Evolutionary conservation across 2,797 vertebrate species (phyloP), one percentile per base, ranked within the genome.

Genomic region (Rhabdomys pumilio): DNA sequence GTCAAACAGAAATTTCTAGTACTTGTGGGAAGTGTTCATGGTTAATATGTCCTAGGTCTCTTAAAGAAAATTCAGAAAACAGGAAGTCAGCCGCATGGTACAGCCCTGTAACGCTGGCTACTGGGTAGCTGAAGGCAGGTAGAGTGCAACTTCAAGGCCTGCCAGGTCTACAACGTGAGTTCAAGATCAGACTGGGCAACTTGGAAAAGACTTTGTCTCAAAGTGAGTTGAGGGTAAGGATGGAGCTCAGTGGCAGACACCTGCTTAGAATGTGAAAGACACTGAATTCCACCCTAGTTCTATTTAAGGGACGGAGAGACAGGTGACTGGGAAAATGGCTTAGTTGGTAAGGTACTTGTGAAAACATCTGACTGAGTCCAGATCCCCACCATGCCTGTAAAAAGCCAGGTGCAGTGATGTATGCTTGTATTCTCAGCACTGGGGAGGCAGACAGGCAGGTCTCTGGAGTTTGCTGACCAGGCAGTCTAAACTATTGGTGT

Each of bases 1-100:
- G 31, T n/a, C 12, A 90, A 76, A 87, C 7, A 89, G 80, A 93
- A 89, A 92, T 69, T 59, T 69, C 59, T 59, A 44, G 57, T 38
- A 53, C 26, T 69, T 34, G 15, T 17, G 9, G 38, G 14, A 41
- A 84, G 47, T 14, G 38, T 8, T 57, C 15, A 29, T 20, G 29
- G 0, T 65, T 76, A 75, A 19, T 1, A 19, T 67, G 22, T 24
- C 44, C 24, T 53, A n/a, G 22, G 75, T 38, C n/a, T n/a, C 53
- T 88, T 59, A 3, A 20, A 44, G n/a, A 72, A n/a, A 69, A n/a
- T 38, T 26, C 7, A 69, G 31, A 24, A 38, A 59, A 59, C 50
- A 31, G 53, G 38, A 88, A 75, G 69, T 10, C 41, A 11, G 24
- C 14, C 53, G 17, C 15, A 3, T 9, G 67, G 69, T 53, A 34